Percentiles rank a stretch among this genome's conserved stretches.
These are phyloP conservation scores for Ianthella basta DNA, from an alignment of 37 sponge, comb jelly and placozoan species.

Conservation along the genomic window DNA sequence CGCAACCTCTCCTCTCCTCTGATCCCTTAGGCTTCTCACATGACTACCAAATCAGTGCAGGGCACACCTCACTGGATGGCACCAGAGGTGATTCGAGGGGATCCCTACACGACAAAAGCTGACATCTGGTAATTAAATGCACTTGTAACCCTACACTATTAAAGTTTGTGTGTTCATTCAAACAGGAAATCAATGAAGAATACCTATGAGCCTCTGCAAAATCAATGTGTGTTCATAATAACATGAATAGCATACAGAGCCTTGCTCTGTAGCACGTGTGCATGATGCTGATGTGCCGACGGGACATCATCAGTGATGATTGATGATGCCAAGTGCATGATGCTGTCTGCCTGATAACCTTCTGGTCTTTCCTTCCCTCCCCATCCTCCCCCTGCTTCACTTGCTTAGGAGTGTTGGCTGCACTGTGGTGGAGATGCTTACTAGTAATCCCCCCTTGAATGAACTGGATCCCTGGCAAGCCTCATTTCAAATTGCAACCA, in stretches of 20 bases:
- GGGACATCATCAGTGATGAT: too few species aligned
- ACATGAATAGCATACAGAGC: too few species aligned
- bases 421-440: slow-evolving; percentile 95
- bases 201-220: too few species aligned
- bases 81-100: slow-evolving; percentile 93
- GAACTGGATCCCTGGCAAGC: slow-evolving; percentile 96
- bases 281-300: too few species aligned
- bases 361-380: neutral
- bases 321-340: too few species aligned
- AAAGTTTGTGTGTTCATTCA: neutral
- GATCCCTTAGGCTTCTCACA: slow-evolving; percentile 48
- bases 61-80: slow-evolving; percentile 99
- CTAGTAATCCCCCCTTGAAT: slow-evolving; percentile 88
- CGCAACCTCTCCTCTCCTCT: neutral
- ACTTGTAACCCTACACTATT: too few species aligned
- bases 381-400: neutral
- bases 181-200: too few species aligned
- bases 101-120: slow-evolving; percentile 65
- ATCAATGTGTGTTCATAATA: too few species aligned
- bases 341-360: too few species aligned
- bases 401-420: slow-evolving; percentile 71
- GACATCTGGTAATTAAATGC: slow-evolving; percentile 86
- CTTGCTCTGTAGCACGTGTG: too few species aligned
- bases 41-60: slow-evolving; percentile 84
- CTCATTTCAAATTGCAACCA: slow-evolving; percentile 90